These are phyloP conservation scores for Ramphastos sulfuratus DNA, from an alignment of 2,113 vertebrate genomes.

Conservation along the genomic window DNA sequence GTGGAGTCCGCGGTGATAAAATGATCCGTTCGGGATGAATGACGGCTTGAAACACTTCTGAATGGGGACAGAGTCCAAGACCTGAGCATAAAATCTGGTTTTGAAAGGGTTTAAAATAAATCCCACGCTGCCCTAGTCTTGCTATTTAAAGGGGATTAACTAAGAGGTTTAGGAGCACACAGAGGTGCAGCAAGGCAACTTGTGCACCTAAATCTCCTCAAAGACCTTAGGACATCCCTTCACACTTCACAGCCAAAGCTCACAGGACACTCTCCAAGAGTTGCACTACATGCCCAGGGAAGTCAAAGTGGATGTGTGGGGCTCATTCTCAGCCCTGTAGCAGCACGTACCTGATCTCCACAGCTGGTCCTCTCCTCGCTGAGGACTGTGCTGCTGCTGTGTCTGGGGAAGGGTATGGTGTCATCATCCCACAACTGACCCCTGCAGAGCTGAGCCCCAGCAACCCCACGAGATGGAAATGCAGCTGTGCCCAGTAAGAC, in stretches of 20 bases:
- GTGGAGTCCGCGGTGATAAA: neutral
- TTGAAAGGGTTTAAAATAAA: slow-evolving; percentile 59
- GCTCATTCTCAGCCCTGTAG: neutral
- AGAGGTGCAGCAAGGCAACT: neutral
- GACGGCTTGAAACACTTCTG: neutral
- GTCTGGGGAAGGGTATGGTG: rapidly evolving
- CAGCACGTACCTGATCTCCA: rapidly evolving
- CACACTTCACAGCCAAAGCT: neutral
- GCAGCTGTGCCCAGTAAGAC: neutral
- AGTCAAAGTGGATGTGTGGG: rapidly evolving
- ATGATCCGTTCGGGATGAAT: neutral
- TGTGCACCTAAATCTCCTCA: neutral
- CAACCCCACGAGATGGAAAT: neutral
- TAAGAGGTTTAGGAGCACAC: slow-evolving; percentile 34
- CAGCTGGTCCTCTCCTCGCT: neutral
- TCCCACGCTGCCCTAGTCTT: slow-evolving; percentile 10
- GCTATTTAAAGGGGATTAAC: slow-evolving; percentile 54
- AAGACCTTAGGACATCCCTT: neutral
- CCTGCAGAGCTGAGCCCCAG: neutral
- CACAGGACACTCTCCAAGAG: neutral
- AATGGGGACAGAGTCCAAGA: slow-evolving; percentile 9
- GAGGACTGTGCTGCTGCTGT: rapidly evolving
- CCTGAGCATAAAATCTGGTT: slow-evolving; percentile 33
- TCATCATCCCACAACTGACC: neutral
- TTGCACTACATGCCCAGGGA: neutral